A percentile compares a stretch with the other conserved stretches of the same genome.
Evolutionary conservation across 1,140 invertebrate genomes (phyloP).

Genomic region (Drosophila miranda): DNA sequence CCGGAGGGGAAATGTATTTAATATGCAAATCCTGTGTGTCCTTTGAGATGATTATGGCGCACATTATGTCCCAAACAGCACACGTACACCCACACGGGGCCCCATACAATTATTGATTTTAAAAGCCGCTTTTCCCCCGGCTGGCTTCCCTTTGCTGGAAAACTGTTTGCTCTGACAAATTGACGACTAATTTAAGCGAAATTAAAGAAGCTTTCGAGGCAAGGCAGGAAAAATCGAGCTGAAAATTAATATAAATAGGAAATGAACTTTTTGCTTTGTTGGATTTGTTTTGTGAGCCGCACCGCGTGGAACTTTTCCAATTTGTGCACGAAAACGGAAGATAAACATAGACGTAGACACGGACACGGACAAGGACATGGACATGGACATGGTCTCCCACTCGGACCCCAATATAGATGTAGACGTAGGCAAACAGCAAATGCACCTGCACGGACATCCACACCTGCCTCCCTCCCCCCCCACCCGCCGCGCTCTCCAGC

Average conservation of each 20-base stretch:
- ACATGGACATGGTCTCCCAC: constrained; percentile 21
- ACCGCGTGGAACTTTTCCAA: constrained; percentile 68
- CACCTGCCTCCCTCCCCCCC: background rate
- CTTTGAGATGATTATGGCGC: constrained; percentile 67
- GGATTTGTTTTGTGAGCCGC: constrained; percentile 46
- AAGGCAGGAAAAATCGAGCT: constrained; percentile 31
- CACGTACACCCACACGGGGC: constrained; percentile 19
- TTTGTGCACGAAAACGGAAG: constrained; percentile 61
- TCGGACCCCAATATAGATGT: constrained; percentile 14
- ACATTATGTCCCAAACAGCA: constrained; percentile 56
- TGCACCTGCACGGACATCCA: constrained; percentile 50
- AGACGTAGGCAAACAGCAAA: constrained; percentile 39
- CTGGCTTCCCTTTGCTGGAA: background rate
- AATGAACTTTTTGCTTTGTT: constrained; percentile 26
- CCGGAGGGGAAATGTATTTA: constrained; percentile 56
- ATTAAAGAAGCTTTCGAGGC: constrained; percentile 45
- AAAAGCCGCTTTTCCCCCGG: constrained; percentile 43
- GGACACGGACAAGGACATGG: constrained; percentile 31
- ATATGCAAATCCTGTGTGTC: constrained; percentile 71
- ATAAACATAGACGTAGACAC: constrained; percentile 61
- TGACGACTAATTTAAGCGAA: constrained; percentile 53
- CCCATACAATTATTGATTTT: constrained; percentile 58
- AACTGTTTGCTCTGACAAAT: constrained; percentile 47
- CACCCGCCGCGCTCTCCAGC: too few species aligned
- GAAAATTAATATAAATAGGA: constrained; percentile 71